These are phyloP conservation scores for Antitype chi DNA, from an alignment of 2,888 invertebrate species.

Conservation along the genomic window DNA sequence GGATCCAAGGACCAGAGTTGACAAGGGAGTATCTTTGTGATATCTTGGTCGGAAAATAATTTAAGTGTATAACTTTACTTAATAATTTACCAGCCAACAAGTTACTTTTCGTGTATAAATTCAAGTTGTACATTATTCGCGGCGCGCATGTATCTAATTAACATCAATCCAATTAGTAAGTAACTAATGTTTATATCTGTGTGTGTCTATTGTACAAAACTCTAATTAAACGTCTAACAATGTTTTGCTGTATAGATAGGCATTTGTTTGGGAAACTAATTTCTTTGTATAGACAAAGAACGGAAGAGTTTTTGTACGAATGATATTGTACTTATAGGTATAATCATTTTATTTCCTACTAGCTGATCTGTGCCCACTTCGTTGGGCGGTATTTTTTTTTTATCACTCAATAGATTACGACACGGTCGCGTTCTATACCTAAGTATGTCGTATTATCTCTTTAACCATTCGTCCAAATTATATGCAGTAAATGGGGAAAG, in stretches of 20 bases:
- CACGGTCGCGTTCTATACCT: too few species aligned
- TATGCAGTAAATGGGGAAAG: too few species aligned
- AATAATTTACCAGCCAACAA: not conserved
- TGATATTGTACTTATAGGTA: not conserved
- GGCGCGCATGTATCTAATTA: slow-evolving; percentile 44
- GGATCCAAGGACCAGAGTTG: not conserved
- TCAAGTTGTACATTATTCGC: slow-evolving; percentile 16
- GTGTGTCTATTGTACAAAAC: slow-evolving; percentile 33
- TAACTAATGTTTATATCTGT: slow-evolving; percentile 9
- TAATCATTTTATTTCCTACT: not conserved
- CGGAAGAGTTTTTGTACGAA: slow-evolving; percentile 11
- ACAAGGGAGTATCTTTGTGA: not conserved
- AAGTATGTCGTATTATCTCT: too few species aligned
- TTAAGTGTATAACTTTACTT: not conserved
- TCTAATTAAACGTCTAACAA: slow-evolving; percentile 46
- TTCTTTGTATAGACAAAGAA: slow-evolving; percentile 22
- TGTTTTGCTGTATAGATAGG: slow-evolving; percentile 9
- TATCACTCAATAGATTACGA: too few species aligned
- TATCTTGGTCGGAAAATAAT: not conserved
- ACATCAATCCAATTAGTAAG: slow-evolving; percentile 55
- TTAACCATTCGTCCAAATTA: too few species aligned
- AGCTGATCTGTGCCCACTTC: too few species aligned
- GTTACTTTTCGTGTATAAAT: slow-evolving; percentile 4
- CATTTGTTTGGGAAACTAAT: slow-evolving; percentile 15
- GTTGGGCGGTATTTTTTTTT: too few species aligned